Evolutionary conservation across 1,140 invertebrate species (phyloP).

Genomic region (Contarinia nasturtii): DNA sequence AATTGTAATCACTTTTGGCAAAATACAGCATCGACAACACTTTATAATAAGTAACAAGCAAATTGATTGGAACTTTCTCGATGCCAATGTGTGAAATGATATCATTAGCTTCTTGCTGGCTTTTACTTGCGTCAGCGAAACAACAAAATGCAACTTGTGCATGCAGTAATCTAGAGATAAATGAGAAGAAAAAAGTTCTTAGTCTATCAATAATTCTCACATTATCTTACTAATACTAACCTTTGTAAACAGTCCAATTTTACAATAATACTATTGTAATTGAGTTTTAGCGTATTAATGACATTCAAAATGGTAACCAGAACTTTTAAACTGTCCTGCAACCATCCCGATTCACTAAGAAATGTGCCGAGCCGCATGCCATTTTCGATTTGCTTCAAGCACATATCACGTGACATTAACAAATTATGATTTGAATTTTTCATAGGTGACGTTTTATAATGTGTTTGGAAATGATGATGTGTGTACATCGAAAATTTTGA

Average conservation of each 20-base stretch:
- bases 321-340: constrained; percentile 47
- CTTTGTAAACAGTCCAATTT: constrained; percentile 55
- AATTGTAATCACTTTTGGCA: constrained; percentile 62
- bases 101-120: constrained; percentile 11
- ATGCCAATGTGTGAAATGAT: constrained; percentile 4
- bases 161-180: constrained; percentile 48
- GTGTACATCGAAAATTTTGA: not conserved
- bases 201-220: not conserved
- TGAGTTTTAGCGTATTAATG: constrained; percentile 32
- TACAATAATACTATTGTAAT: constrained; percentile 25
- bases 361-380: constrained; percentile 50
- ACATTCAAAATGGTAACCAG: constrained; percentile 36
- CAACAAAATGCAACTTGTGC: constrained; percentile 60
- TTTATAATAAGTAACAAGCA: constrained; percentile 48
- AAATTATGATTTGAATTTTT: not conserved
- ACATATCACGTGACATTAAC: constrained; percentile 3
- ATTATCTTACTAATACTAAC: constrained; percentile 30
- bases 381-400: constrained; percentile 5
- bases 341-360: constrained; percentile 73
- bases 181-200: not conserved
- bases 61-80: constrained; percentile 13
- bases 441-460: constrained; percentile 5
- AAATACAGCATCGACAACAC: constrained; percentile 64
- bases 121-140: constrained; percentile 38
- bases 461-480: not conserved